Percentiles rank a stretch among this genome's conserved stretches.
Evolutionary conservation across 2,888 invertebrate genomes (phyloP).

Genomic region (Phragmatobia fuliginosa): DNA sequence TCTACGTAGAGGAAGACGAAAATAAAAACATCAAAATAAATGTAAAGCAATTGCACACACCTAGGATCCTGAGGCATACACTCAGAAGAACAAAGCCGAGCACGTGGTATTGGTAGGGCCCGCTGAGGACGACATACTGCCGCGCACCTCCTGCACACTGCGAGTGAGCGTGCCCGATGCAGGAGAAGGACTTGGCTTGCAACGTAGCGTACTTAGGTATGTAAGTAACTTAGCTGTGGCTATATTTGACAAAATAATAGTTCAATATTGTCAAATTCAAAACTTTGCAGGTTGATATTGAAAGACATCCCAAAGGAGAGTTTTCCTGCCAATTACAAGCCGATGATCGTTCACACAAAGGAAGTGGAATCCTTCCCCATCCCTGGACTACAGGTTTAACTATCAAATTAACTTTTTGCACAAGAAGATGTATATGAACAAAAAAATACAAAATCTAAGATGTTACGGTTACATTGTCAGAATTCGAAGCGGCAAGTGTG

Average conservation of each 20-base stretch:
- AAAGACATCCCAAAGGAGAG: conserved; percentile 70
- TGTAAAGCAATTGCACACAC: not conserved
- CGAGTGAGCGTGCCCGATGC: conserved; percentile 2
- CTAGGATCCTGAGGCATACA: not conserved
- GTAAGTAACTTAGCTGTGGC: not conserved
- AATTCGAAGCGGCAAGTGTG: conserved; percentile 58
- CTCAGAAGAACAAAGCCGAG: not conserved
- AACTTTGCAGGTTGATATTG: conserved; percentile 63
- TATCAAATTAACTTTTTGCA: not conserved
- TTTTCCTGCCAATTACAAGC: conserved; percentile 55
- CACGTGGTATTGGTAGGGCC: not conserved
- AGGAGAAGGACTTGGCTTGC: not conserved
- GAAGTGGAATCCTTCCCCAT: conserved; percentile 51
- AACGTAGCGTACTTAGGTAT: conserved; percentile 5
- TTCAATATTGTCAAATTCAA: not conserved
- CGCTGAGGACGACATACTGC: not conserved
- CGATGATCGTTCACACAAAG: conserved; percentile 57
- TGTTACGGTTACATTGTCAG: conserved; percentile 36
- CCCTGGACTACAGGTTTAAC: conserved; percentile 56
- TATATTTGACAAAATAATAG: not conserved
- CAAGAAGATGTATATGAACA: not conserved
- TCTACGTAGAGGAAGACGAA: too few species aligned
- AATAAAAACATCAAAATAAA: too few species aligned
- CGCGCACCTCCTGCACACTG: not conserved
- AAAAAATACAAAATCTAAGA: not conserved